Evolutionary conservation across 2,888 invertebrate genomes (phyloP).

Genomic region (Drosophila lutescens): DNA sequence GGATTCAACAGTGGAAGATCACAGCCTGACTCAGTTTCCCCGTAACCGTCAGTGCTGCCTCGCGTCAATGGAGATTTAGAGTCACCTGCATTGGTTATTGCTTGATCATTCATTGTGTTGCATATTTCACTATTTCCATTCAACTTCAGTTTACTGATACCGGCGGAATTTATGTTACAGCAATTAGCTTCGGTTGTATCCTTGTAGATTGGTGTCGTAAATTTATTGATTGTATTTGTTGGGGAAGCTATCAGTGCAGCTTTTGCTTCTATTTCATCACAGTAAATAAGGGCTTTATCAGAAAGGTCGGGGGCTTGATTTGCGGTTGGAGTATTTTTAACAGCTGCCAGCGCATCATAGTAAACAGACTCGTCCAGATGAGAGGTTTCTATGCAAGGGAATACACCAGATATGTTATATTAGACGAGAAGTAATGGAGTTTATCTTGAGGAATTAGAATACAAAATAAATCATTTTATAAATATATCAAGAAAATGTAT

Average conservation of each 20-base stretch:
- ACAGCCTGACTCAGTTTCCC: conserved; percentile 12
- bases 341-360: conserved; percentile 91
- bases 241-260: conserved; percentile 24
- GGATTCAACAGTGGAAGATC: conserved; percentile 60
- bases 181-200: conserved; percentile 17
- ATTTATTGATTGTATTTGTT: conserved; percentile 26
- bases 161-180: conserved; percentile 13
- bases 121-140: conserved; percentile 37
- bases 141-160: conserved; percentile 24
- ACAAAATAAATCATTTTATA: too few species aligned
- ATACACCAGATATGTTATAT: not conserved
- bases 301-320: conserved; percentile 13
- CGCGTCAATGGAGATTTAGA: not conserved
- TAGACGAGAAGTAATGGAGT: too few species aligned
- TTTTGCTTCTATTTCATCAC: conserved; percentile 47
- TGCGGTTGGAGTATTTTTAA: conserved; percentile 58
- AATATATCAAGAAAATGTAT: too few species aligned
- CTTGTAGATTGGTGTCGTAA: conserved; percentile 20
- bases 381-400: conserved; percentile 84
- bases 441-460: too few species aligned
- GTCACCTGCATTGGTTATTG: conserved; percentile 14
- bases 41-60: not conserved
- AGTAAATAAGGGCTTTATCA: conserved; percentile 45
- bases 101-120: conserved; percentile 2
- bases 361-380: conserved; percentile 91